A percentile compares a stretch with the other conserved stretches of the same genome.
phyloP scores from a whole-genome alignment of 2,113 vertebrate genomes.

The Eleginops maclovinus region DNA sequence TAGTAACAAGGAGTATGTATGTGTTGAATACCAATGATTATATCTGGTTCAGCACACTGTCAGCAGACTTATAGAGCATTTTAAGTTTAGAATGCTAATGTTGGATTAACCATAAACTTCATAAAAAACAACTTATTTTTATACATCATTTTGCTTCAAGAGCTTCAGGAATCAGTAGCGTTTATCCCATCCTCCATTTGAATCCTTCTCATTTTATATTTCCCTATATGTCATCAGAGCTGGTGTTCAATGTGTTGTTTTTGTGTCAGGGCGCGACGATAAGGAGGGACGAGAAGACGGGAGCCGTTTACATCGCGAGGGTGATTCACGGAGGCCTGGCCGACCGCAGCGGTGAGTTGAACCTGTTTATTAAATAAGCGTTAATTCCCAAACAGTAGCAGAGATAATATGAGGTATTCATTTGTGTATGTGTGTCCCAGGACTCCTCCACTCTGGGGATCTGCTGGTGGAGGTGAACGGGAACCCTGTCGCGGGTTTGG shows the following conservation, averaged over 20 bases:
- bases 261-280: slow-evolving; percentile 91
- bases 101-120: too few species aligned
- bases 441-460: slow-evolving; percentile 91
- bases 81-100: too few species aligned
- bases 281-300: slow-evolving; percentile 89
- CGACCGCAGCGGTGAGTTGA: slow-evolving; percentile 90
- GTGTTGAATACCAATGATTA: neutral
- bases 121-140: neutral
- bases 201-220: neutral
- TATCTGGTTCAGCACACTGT: neutral
- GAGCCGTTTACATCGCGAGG: slow-evolving; percentile 91
- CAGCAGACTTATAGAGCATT: too few species aligned
- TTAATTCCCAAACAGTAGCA: too few species aligned
- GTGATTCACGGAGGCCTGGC: slow-evolving; percentile 93
- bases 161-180: neutral
- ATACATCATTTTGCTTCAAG: neutral
- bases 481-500: slow-evolving; percentile 88
- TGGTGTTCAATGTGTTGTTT: neutral
- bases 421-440: slow-evolving; percentile 69
- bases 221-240: neutral
- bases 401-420: too few species aligned
- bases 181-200: neutral
- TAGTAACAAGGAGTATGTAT: neutral
- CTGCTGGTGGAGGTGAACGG: slow-evolving; percentile 93
- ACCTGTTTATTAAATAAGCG: neutral